Evolutionary conservation across 2,888 invertebrate species (phyloP).

Genomic region (Acanthosepion lycidas): DNA sequence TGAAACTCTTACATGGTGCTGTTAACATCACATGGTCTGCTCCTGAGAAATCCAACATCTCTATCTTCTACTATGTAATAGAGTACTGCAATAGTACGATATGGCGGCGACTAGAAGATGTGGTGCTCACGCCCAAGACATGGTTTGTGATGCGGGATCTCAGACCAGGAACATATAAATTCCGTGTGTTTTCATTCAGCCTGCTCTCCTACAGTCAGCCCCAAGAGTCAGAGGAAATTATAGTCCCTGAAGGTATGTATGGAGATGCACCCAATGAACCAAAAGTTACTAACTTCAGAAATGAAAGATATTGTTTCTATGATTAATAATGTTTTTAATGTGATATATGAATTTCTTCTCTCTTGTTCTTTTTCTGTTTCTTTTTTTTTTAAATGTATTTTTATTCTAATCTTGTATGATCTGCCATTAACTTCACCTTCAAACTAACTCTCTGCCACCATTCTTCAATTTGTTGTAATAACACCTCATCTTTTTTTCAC

Average conservation of each 20-base stretch:
- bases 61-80: conserved; percentile 68
- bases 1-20: conserved; percentile 90
- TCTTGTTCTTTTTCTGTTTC: not conserved
- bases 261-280: not conserved
- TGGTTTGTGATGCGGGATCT: conserved; percentile 53
- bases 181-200: conserved; percentile 64
- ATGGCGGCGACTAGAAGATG: conserved; percentile 53
- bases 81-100: conserved; percentile 57
- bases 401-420: not conserved
- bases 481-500: not conserved
- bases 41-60: conserved; percentile 64
- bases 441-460: not conserved
- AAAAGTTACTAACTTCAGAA: not conserved
- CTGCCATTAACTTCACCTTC: not conserved
- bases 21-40: conserved; percentile 83
- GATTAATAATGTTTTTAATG: not conserved
- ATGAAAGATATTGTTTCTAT: not conserved
- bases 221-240: conserved; percentile 60
- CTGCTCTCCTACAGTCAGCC: conserved; percentile 62
- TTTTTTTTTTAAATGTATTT: not conserved
- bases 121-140: conserved; percentile 50
- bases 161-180: conserved; percentile 58
- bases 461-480: no score
- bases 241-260: conserved; percentile 54
- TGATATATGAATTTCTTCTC: not conserved